Conservation (phyloP, 2,797 vertebrate genomes). For the Simalia tracyae region DNA sequence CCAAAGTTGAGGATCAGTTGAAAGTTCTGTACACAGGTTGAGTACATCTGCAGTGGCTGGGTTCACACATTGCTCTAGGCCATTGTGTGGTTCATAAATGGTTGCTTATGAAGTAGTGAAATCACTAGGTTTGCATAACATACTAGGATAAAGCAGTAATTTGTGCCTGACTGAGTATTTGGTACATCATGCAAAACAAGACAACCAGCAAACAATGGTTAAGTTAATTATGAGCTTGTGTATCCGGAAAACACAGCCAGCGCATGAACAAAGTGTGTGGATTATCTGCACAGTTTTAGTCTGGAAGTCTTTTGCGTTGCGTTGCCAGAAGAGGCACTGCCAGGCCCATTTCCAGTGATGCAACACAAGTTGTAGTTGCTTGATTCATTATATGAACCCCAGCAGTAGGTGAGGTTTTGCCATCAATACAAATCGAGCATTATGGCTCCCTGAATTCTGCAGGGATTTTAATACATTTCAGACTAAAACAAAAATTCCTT, state of each 20-base stretch:
- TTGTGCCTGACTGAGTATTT: background rate
- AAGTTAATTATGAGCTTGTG: background rate
- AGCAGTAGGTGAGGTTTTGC: background rate
- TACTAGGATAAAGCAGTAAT: background rate
- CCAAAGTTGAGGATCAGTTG: background rate
- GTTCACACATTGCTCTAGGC: background rate
- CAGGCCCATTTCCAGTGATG: background rate
- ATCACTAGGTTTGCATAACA: background rate
- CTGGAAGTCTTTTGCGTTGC: background rate
- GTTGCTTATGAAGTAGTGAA: background rate
- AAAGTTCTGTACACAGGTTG: background rate
- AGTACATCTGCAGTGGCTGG: background rate
- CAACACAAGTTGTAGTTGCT: background rate
- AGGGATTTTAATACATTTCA: background rate
- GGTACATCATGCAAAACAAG: background rate
- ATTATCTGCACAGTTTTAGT: background rate
- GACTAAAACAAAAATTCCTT: background rate
- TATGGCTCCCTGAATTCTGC: background rate
- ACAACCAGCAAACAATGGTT: background rate
- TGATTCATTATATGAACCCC: background rate
- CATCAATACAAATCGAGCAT: background rate
- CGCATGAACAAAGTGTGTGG: background rate
- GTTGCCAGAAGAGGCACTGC: background rate
- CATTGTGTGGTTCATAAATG: background rate
- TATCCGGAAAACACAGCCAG: background rate